Evolutionary conservation across 1,140 invertebrate species (phyloP).

Genomic region (Pissodes strobi): DNA sequence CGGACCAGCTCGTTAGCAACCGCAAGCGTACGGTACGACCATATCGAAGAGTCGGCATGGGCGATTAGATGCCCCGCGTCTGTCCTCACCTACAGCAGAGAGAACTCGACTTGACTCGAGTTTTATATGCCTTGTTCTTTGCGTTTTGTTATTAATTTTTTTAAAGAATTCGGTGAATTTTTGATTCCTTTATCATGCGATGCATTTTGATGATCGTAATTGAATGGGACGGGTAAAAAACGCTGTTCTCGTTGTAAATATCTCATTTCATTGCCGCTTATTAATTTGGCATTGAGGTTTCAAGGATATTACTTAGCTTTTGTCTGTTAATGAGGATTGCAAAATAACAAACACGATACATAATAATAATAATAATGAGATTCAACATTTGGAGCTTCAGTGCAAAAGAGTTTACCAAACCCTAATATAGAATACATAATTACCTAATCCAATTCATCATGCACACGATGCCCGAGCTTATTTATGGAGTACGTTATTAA

Average conservation of each 20-base stretch:
- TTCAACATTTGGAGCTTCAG: too few relatives aligned
- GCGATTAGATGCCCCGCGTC: slow-evolving; percentile 30
- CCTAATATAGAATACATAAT: too few relatives aligned
- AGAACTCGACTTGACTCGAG: slow-evolving; percentile 41
- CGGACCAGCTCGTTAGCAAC: slow-evolving; percentile 36
- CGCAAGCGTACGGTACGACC: background rate
- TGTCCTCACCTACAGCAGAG: slow-evolving; percentile 52
- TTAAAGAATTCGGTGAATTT: slow-evolving; percentile 47
- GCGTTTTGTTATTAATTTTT: slow-evolving; percentile 50
- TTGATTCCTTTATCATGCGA: slow-evolving; percentile 29
- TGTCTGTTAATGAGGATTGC: too few relatives aligned
- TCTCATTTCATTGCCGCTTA: slow-evolving; percentile 11
- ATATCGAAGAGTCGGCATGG: slow-evolving; percentile 16
- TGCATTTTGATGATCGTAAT: slow-evolving; percentile 8
- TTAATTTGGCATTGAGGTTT: too few relatives aligned
- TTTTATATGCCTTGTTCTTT: slow-evolving; percentile 52
- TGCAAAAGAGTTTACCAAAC: too few relatives aligned
- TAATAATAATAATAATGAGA: too few relatives aligned
- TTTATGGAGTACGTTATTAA: background rate
- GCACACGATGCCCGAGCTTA: too few relatives aligned
- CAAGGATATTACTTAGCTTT: too few relatives aligned
- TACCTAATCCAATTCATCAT: too few relatives aligned
- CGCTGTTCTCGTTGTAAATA: slow-evolving; percentile 4
- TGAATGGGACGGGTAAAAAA: background rate
- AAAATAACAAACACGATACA: too few relatives aligned